Conservation (phyloP, 2,113 vertebrate species). For the Arizona elegans region DNA sequence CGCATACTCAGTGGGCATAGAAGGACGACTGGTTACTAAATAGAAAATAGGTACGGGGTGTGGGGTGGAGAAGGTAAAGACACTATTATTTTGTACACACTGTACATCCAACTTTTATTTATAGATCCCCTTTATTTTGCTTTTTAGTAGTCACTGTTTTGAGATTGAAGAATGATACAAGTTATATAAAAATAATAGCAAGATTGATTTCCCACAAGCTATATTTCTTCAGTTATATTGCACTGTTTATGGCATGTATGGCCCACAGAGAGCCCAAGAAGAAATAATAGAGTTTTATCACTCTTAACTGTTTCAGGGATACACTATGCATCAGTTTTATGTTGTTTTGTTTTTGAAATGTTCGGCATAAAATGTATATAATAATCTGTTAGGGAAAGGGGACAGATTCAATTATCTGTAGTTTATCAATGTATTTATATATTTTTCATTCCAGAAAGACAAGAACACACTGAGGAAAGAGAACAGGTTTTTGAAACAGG, state of each 20-base stretch:
- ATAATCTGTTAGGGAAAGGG: conserved; percentile 33
- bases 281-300: conserved; percentile 10
- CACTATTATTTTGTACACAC: not conserved
- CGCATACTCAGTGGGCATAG: not conserved
- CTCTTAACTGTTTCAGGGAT: conserved; percentile 30
- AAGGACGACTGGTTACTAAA: not conserved
- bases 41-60: not conserved
- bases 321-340: conserved; percentile 24
- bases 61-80: not conserved
- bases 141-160: not conserved
- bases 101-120: not conserved
- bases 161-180: not conserved
- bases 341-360: conserved; percentile 34
- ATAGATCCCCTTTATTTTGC: not conserved
- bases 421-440: conserved; percentile 34
- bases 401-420: conserved; percentile 17
- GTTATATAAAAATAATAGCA: not conserved
- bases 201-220: not conserved
- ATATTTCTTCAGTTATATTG: conserved; percentile 1
- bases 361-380: conserved; percentile 11
- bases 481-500: conserved; percentile 70
- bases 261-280: not conserved
- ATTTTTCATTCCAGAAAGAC: conserved; percentile 59
- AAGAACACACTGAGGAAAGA: conserved; percentile 63
- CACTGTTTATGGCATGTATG: not conserved